These are phyloP conservation scores for Zygaena filipendulae DNA, from an alignment of 2,888 invertebrate species.

Conservation along the genomic window DNA sequence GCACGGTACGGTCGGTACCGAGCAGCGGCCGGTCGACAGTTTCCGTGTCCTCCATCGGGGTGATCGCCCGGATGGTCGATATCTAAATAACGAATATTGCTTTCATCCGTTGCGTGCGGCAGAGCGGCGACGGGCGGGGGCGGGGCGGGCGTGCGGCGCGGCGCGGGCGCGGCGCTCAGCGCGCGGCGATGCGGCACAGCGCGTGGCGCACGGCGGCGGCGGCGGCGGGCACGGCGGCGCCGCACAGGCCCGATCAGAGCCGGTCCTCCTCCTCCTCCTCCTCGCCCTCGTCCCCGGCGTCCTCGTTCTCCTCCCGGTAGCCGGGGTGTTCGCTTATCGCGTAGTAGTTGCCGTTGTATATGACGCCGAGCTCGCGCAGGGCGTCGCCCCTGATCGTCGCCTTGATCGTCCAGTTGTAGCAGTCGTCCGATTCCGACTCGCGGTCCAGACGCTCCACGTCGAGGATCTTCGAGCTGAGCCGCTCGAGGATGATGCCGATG, in stretches of 20 bases:
- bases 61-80: conserved; percentile 16
- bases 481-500: conserved; percentile 93
- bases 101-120: conserved; percentile 14
- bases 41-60: conserved; percentile 7
- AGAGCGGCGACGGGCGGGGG: conserved; percentile 8
- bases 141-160: conserved; percentile 18
- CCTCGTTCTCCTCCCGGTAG: conserved; percentile 90
- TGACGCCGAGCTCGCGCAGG: conserved; percentile 89
- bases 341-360: conserved; percentile 96
- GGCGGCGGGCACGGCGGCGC: conserved; percentile 58
- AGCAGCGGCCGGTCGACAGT: neutral
- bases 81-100: too few species aligned
- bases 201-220: conserved; percentile 49
- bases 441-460: conserved; percentile 93
- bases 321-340: conserved; percentile 95
- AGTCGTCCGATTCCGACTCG: conserved; percentile 92
- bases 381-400: conserved; percentile 94
- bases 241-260: conserved; percentile 70
- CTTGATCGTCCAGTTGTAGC: conserved; percentile 97
- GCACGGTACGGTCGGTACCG: too few species aligned
- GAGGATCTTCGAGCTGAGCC: conserved; percentile 91
- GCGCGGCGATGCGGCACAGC: conserved; percentile 41
- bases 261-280: conserved; percentile 84
- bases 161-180: conserved; percentile 41
- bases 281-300: conserved; percentile 84